A percentile compares a stretch with the other conserved stretches of the same genome.
Conservation (phyloP, 2,888 invertebrate species). For the Agrilus cyanescens region DNA sequence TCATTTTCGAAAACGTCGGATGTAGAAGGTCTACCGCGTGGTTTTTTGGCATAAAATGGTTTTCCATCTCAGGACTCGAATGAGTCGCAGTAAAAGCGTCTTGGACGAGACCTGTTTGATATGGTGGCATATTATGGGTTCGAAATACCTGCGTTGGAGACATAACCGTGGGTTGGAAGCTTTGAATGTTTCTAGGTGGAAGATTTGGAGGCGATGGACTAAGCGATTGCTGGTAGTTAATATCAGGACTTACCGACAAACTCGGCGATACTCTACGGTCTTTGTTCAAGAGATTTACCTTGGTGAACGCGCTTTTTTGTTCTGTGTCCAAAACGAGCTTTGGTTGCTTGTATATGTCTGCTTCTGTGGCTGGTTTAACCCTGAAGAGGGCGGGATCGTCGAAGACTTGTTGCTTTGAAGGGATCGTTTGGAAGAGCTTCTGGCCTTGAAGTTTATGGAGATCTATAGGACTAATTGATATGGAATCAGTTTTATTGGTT, state of each 20-base stretch:
- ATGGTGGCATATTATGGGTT: conserved; percentile 35
- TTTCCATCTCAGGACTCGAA: conserved; percentile 25
- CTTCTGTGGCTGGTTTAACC: conserved; percentile 39
- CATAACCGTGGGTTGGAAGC: conserved; percentile 38
- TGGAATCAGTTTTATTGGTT: conserved; percentile 14
- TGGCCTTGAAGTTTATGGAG: conserved; percentile 11
- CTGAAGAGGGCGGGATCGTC: conserved; percentile 39
- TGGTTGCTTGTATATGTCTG: conserved; percentile 27
- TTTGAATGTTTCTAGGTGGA: conserved; percentile 27
- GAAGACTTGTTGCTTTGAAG: conserved; percentile 45
- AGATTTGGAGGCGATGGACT: conserved; percentile 56
- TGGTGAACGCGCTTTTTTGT: conserved; percentile 71
- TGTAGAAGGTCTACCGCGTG: conserved; percentile 30
- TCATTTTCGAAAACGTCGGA: conserved; percentile 38
- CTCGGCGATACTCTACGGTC: conserved; percentile 45
- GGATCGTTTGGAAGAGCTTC: conserved; percentile 22
- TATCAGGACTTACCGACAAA: conserved; percentile 64
- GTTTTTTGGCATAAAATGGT: conserved; percentile 33
- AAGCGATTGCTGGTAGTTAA: conserved; percentile 65
- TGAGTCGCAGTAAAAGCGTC: conserved; percentile 33
- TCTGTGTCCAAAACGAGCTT: conserved; percentile 41
- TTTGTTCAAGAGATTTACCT: conserved; percentile 46
- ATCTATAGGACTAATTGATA: conserved; percentile 15
- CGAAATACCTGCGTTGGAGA: conserved; percentile 44
- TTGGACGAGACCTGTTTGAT: conserved; percentile 38